Evolutionary conservation across 2,888 invertebrate species (phyloP).

Genomic region (Athalia rosae): DNA sequence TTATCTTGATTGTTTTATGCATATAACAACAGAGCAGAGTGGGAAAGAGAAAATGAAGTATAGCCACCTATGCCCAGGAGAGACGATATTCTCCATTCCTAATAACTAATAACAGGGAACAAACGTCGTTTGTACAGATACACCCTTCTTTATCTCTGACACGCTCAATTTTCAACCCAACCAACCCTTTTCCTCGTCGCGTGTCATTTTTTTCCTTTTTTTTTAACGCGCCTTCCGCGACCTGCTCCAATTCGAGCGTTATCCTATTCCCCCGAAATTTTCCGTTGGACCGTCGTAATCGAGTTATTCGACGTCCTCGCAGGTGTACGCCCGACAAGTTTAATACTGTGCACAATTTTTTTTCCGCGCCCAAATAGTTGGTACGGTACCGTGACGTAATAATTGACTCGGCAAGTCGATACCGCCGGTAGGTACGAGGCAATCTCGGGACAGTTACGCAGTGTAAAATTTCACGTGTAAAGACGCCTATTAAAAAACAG

Average conservation of each 20-base stretch:
- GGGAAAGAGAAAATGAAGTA: neutral
- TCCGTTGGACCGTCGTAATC: too few relatives aligned
- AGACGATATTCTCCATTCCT: constrained; percentile 46
- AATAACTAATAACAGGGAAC: constrained; percentile 25
- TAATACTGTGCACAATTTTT: neutral
- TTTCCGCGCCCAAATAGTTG: neutral
- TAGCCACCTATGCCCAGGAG: constrained; percentile 38
- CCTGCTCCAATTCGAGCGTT: too few relatives aligned
- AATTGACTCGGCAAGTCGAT: constrained; percentile 37
- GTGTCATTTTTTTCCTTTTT: neutral
- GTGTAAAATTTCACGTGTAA: constrained; percentile 28
- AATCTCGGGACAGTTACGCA: constrained; percentile 24
- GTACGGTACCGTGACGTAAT: constrained; percentile 26
- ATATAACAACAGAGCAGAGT: constrained; percentile 62
- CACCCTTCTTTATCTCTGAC: neutral
- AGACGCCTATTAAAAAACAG: constrained; percentile 6
- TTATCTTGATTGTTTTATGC: constrained; percentile 74
- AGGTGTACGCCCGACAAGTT: neutral
- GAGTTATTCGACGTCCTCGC: neutral
- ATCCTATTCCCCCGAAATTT: too few relatives aligned
- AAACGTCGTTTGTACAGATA: constrained; percentile 12
- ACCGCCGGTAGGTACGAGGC: constrained; percentile 32
- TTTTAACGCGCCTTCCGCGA: too few relatives aligned
- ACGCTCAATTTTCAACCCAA: neutral
- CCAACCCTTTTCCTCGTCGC: neutral